Percentiles rank a stretch among this genome's conserved stretches.
phyloP scores from a whole-genome alignment of 2,113 vertebrate species.

The Isurus oxyrinchus region DNA sequence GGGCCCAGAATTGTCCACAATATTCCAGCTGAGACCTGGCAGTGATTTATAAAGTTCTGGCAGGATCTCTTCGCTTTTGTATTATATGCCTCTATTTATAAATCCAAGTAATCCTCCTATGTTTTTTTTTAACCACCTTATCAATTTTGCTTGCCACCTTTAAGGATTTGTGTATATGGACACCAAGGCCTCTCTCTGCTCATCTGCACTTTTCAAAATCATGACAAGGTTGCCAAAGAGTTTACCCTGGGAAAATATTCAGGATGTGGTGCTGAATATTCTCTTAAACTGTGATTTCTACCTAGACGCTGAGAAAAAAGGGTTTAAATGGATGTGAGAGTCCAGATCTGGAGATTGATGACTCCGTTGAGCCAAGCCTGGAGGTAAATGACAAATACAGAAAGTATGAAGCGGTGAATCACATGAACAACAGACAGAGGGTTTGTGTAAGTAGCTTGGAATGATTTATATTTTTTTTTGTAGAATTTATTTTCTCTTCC shows the following conservation, averaged over 20 bases:
- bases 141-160: not conserved
- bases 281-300: not conserved
- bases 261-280: not conserved
- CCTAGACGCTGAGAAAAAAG: conserved; percentile 27
- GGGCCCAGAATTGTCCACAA: not conserved
- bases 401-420: conserved; percentile 9
- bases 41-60: not conserved
- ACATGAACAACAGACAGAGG: conserved; percentile 31
- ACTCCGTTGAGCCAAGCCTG: conserved; percentile 2
- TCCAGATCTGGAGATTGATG: conserved; percentile 24
- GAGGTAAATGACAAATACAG: conserved; percentile 13
- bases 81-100: not conserved
- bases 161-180: not conserved
- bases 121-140: not conserved
- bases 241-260: not conserved
- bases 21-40: not conserved
- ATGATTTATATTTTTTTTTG: not conserved
- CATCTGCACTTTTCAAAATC: not conserved
- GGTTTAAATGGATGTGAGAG: conserved; percentile 36
- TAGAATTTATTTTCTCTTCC: not conserved
- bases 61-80: too few species aligned
- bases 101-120: too few species aligned
- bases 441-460: conserved; percentile 23
- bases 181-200: not conserved
- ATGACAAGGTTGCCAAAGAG: not conserved